Conservation (phyloP, 2,888 invertebrate species). For the Baccha elongata region DNA sequence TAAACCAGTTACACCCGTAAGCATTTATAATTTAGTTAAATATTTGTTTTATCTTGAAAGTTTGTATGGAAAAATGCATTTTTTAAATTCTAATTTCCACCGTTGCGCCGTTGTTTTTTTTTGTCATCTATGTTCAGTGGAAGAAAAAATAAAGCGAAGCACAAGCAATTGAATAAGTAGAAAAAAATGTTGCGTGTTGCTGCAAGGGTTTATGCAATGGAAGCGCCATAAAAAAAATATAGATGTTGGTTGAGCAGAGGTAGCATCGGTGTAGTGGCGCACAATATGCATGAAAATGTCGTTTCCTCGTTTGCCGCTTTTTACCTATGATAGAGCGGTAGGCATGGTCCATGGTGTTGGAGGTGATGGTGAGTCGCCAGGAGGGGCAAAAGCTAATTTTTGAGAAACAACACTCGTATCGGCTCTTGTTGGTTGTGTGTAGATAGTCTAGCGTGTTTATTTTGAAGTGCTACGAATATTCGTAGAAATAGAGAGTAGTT, state of each 20-base stretch:
- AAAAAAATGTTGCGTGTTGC: constrained; percentile 70
- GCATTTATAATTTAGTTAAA: constrained; percentile 44
- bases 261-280: constrained; percentile 36
- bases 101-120: constrained; percentile 61
- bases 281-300: constrained; percentile 69
- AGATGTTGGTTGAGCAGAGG: constrained; percentile 47
- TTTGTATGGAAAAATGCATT: constrained; percentile 21
- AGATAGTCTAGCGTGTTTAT: too few species aligned
- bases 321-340: constrained; percentile 17
- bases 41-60: not conserved
- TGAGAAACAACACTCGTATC: constrained; percentile 53
- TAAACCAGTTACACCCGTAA: constrained; percentile 73
- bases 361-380: constrained; percentile 23
- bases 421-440: constrained; percentile 30
- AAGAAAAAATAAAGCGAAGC: constrained; percentile 40
- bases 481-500: constrained; percentile 5
- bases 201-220: constrained; percentile 72
- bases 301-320: constrained; percentile 68
- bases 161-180: constrained; percentile 28
- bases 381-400: constrained; percentile 45
- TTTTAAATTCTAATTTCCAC: constrained; percentile 36
- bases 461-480: constrained; percentile 49
- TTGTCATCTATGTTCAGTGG: constrained; percentile 25
- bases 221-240: constrained; percentile 63
- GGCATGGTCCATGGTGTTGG: not conserved